Percentiles rank a stretch among this genome's conserved stretches.
These are phyloP conservation scores for Heliothis subflexa DNA, from an alignment of 1,140 invertebrate species.

Conservation along the genomic window DNA sequence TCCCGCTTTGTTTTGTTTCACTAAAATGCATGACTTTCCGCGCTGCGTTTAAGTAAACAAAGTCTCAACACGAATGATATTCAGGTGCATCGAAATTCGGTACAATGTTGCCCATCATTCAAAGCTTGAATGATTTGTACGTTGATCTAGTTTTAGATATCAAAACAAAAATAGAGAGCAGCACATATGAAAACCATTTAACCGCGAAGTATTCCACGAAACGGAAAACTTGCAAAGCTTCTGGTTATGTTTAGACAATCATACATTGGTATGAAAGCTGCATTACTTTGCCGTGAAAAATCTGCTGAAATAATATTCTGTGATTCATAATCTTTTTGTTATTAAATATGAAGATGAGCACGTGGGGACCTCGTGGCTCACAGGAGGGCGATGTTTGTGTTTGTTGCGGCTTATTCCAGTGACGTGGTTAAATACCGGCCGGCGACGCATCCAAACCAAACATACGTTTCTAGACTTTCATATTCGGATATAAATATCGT, in stretches of 20 bases:
- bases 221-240: not conserved
- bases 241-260: not conserved
- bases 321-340: slow-evolving; percentile 18
- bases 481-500: slow-evolving; percentile 21
- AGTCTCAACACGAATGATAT: slow-evolving; percentile 11
- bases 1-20: not conserved
- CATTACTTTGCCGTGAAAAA: not conserved
- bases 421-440: slow-evolving; percentile 54
- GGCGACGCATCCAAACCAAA: slow-evolving; percentile 59
- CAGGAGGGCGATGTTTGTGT: slow-evolving; percentile 34
- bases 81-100: not conserved
- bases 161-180: not conserved
- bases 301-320: not conserved
- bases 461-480: slow-evolving; percentile 48
- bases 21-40: not conserved
- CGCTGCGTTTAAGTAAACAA: not conserved
- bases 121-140: slow-evolving; percentile 4
- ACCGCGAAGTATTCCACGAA: not conserved
- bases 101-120: slow-evolving; percentile 6
- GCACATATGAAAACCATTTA: not conserved
- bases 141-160: not conserved
- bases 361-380: slow-evolving; percentile 31
- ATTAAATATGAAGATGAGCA: slow-evolving; percentile 36
- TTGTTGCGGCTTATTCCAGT: slow-evolving; percentile 65
- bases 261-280: not conserved